Evolutionary conservation across 1,140 invertebrate species (phyloP).

Genomic region (Venturia canescens): DNA sequence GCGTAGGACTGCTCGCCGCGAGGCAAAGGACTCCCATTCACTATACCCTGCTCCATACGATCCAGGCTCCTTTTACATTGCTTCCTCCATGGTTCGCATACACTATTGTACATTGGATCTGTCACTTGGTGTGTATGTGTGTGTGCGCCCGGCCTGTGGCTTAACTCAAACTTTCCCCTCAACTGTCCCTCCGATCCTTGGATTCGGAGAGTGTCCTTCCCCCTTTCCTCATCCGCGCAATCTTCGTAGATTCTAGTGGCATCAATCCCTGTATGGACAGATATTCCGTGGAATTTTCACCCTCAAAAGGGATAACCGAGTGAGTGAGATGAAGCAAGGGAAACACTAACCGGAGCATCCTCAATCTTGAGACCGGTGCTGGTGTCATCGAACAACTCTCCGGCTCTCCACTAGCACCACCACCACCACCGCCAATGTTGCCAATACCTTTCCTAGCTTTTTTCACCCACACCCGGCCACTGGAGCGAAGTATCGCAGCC

Average conservation of each 20-base stretch:
- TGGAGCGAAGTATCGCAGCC: constrained; percentile 5
- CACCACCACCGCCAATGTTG: background rate
- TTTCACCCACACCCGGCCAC: background rate
- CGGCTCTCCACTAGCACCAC: constrained; percentile 27
- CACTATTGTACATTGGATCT: background rate
- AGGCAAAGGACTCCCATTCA: constrained; percentile 51
- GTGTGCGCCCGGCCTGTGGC: no score
- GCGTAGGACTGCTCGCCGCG: constrained; percentile 47
- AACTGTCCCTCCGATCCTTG: background rate
- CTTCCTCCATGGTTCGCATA: background rate
- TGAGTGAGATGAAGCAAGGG: constrained; percentile 10
- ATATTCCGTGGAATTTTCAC: background rate
- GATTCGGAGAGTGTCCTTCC: constrained; percentile 11
- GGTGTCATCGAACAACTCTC: constrained; percentile 60
- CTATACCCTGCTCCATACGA: constrained; percentile 15
- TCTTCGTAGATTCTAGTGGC: background rate
- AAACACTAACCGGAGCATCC: constrained; percentile 2
- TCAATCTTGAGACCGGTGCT: constrained; percentile 5
- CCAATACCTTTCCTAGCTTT: background rate
- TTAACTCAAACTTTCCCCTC: background rate
- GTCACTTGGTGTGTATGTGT: background rate
- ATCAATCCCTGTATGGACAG: constrained; percentile 22
- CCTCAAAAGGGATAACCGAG: background rate
- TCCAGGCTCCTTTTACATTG: background rate
- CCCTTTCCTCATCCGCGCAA: constrained; percentile 5